Base-by-base conservation (phyloP, 2,113 vertebrate genomes). In the Porphyrio hochstetteri region DNA sequence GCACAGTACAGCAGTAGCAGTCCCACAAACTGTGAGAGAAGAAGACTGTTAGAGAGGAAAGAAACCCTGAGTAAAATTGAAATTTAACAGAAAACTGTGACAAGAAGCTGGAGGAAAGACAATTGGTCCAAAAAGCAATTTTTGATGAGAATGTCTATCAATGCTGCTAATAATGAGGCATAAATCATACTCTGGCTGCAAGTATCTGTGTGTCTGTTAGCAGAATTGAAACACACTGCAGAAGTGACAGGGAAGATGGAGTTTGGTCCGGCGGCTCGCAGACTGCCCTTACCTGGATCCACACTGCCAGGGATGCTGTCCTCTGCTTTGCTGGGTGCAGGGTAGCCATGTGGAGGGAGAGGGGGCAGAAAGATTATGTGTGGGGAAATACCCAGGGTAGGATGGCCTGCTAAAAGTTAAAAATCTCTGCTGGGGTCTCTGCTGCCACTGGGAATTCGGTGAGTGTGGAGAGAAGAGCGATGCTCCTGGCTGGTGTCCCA, bases 1-100 rank as follows among this genome's bases (percentile, higher is more conserved):
- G 14, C 11, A 7, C 8, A 24, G 13, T 8, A 70, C 0, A 3
- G 28, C 16, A 88, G 42, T 52, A 63, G 17, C 0, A 0, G 38
- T 90, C 56, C n/a, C 59, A 75, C 11, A 35, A 35, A 50, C 10
- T 19, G 11, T 5, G 10, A 36, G 18, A 13, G 44, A 60, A 68
- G 31, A 75, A 9, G 25, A 29, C 57, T 36, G 13, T 35, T 59
- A 25, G 9, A 55, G 33, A 33, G 4, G 42, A 75, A 74, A 92
- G 9, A 42, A 88, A 55, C 88, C 10, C 5, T 3, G 8, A 61
- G 8, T 33, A 55, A 89, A 82, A 92, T 18, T 27, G 42, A 56
- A 31, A 48, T 60, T 7, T 69, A 69, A 63, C 24, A n/a, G 27
- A 91, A 91, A 53, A 11, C 13, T 4, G 4, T 25, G 67, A 76